These are phyloP conservation scores for Clarias magur DNA, from an alignment of 2,113 vertebrate species.

Conservation along the genomic window DNA sequence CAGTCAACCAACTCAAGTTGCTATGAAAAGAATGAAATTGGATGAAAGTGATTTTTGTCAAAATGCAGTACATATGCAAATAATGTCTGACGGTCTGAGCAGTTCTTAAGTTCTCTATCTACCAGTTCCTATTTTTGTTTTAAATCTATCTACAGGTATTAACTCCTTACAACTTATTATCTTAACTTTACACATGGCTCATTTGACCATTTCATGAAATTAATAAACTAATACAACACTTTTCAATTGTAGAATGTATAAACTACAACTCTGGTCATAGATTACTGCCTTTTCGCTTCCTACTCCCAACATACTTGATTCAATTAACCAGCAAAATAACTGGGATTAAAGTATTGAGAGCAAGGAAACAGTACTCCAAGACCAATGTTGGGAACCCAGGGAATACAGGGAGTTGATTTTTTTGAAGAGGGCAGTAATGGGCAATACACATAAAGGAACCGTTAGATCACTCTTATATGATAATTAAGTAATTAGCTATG, in stretches of 20 bases:
- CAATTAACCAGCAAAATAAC: background rate
- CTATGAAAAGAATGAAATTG: background rate
- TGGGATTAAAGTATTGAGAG: background rate
- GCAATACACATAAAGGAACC: background rate
- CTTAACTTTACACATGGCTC: background rate
- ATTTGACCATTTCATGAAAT: background rate
- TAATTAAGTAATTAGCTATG: background rate
- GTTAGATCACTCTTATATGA: background rate
- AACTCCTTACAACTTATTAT: background rate
- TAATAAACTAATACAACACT: background rate
- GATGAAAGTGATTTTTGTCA: background rate
- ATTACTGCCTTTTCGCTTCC: background rate
- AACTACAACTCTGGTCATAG: background rate
- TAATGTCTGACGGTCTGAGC: background rate
- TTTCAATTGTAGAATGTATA: background rate
- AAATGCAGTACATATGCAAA: background rate
- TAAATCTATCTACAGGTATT: background rate
- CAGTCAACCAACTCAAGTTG: background rate
- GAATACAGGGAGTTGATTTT: background rate
- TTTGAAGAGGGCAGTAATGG: background rate
- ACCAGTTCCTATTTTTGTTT: background rate
- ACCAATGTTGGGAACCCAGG: background rate
- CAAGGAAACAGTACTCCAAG: background rate
- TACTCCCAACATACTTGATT: background rate
- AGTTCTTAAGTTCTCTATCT: background rate